Conservation (phyloP, 2,888 invertebrate species). For the Punctoribates punctum region DNA sequence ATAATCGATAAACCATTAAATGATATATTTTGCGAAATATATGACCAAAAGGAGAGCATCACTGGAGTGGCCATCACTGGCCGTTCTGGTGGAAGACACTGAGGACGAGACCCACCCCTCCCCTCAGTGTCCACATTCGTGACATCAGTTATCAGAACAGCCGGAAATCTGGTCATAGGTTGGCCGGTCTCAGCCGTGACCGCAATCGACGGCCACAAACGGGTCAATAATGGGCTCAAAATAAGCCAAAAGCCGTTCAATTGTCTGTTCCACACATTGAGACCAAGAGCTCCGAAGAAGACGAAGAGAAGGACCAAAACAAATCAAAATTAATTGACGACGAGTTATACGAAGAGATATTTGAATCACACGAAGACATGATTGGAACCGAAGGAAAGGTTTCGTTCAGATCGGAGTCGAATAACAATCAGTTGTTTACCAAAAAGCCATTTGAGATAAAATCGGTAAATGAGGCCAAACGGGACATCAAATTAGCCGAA, state of each 20-base stretch:
- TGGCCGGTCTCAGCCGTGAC: too few species aligned
- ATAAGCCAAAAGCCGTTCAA: neutral
- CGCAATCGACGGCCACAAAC: too few species aligned
- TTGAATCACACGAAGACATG: neutral
- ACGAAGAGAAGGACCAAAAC: neutral
- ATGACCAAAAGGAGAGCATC: too few species aligned
- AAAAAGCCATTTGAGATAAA: neutral
- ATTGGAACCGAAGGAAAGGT: neutral
- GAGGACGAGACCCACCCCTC: too few species aligned
- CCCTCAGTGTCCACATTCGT: too few species aligned
- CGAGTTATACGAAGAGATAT: neutral
- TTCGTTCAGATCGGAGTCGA: neutral
- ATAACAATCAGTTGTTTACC: neutral
- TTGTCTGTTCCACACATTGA: neutral
- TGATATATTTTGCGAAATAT: too few species aligned
- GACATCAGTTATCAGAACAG: too few species aligned
- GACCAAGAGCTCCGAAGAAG: neutral
- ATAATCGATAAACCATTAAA: too few species aligned
- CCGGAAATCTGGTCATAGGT: too few species aligned
- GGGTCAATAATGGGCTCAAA: too few species aligned
- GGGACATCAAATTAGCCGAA: constrained; percentile 37
- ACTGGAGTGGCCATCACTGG: too few species aligned
- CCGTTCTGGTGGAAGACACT: too few species aligned
- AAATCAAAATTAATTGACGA: neutral
- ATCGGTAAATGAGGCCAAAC: neutral